These are phyloP conservation scores for Diabrotica undecimpunctata DNA, from an alignment of 1,140 invertebrate species.

Conservation along the genomic window DNA sequence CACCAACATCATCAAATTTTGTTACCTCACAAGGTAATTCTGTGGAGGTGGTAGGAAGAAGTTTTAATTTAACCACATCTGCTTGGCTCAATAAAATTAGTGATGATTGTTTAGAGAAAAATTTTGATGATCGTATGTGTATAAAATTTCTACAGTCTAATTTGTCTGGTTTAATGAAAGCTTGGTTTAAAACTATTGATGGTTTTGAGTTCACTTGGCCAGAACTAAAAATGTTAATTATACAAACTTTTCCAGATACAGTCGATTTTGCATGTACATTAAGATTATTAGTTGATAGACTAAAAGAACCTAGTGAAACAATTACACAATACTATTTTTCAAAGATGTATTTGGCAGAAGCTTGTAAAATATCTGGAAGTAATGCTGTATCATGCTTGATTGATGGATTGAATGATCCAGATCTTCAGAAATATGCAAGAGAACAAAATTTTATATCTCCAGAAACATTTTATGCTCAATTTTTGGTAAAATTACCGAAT, in stretches of 20 bases:
- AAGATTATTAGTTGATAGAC: slow-evolving; percentile 26
- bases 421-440: slow-evolving; percentile 31
- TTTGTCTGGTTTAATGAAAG: slow-evolving; percentile 34
- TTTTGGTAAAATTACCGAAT: slow-evolving; percentile 28
- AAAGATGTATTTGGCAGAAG: slow-evolving; percentile 35
- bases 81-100: slow-evolving; percentile 36
- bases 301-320: slow-evolving; percentile 31
- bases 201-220: slow-evolving; percentile 35
- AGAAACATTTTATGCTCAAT: slow-evolving; percentile 32
- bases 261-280: slow-evolving; percentile 31
- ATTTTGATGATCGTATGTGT: slow-evolving; percentile 32
- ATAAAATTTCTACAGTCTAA: slow-evolving; percentile 29
- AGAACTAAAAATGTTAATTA: slow-evolving; percentile 34
- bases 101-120: slow-evolving; percentile 27
- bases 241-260: slow-evolving; percentile 36
- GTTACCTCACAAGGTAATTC: too few species aligned
- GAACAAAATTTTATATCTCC: slow-evolving; percentile 29
- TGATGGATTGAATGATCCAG: slow-evolving; percentile 33
- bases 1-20: too few species aligned
- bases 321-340: slow-evolving; percentile 35
- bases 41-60: slow-evolving; percentile 22
- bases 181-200: slow-evolving; percentile 35
- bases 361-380: slow-evolving; percentile 33
- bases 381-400: slow-evolving; percentile 37
- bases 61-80: slow-evolving; percentile 29